Evolutionary conservation across 2,113 vertebrate genomes (phyloP).

Genomic region (Sialia sialis): DNA sequence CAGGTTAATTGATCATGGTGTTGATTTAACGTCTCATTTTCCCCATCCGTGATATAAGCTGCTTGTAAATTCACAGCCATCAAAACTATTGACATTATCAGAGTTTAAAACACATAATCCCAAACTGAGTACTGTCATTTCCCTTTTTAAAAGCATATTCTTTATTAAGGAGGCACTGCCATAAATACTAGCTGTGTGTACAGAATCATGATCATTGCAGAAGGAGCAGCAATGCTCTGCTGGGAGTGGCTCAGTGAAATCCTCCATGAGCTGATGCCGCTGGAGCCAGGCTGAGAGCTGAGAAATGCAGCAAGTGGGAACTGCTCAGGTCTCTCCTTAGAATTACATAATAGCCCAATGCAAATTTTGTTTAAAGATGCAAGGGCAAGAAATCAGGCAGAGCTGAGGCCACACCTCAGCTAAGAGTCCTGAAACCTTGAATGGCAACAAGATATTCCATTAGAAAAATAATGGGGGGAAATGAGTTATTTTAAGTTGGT

Average conservation of each 20-base stretch:
- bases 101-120: background rate
- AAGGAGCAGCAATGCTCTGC: background rate
- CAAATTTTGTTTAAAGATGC: background rate
- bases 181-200: background rate
- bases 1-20: background rate
- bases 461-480: background rate
- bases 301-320: slow-evolving; percentile 2
- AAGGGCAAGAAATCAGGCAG: background rate
- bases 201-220: background rate
- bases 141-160: background rate
- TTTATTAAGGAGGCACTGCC: background rate
- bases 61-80: background rate
- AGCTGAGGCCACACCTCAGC: background rate
- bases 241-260: background rate
- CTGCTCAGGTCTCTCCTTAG: background rate
- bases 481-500: background rate
- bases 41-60: background rate
- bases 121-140: background rate
- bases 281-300: background rate
- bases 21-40: background rate
- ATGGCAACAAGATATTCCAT: background rate
- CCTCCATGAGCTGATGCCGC: background rate
- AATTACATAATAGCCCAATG: background rate
- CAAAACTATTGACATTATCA: background rate
- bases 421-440: background rate